These are phyloP conservation scores for Pherbina coryleti DNA, from an alignment of 2,888 invertebrate genomes.

Conservation along the genomic window DNA sequence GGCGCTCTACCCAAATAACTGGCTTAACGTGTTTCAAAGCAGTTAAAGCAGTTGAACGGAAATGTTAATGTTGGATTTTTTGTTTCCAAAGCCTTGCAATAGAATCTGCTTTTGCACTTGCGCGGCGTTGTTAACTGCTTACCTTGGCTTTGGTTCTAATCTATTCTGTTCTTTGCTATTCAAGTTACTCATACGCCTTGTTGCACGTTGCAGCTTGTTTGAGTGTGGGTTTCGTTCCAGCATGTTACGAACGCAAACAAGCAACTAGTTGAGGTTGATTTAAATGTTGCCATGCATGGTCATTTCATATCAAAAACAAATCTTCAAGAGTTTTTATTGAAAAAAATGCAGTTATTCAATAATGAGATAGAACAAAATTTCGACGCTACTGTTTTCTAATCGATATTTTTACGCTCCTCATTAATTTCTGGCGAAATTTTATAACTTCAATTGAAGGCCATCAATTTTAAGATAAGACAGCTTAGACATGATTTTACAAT, in stretches of 20 bases:
- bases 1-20: not conserved
- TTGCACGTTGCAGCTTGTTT: not conserved
- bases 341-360: too few species aligned
- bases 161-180: not conserved
- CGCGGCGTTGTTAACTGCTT: not conserved
- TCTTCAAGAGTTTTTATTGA: too few species aligned
- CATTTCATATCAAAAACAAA: not conserved
- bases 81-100: not conserved
- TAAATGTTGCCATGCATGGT: not conserved
- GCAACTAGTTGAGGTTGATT: not conserved
- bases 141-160: too few species aligned
- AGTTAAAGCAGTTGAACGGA: too few species aligned
- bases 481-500: not conserved
- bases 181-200: constrained; percentile 4
- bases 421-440: too few species aligned
- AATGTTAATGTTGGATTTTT: not conserved
- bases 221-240: constrained; percentile 13
- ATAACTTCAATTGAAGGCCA: too few species aligned
- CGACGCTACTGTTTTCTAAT: too few species aligned
- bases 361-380: too few species aligned
- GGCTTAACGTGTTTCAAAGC: not conserved
- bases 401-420: too few species aligned
- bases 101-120: not conserved
- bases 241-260: not conserved
- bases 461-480: not conserved